These are phyloP conservation scores for Aplidium turbinatum DNA, from an alignment of 23 tunicate species.

Conservation along the genomic window DNA sequence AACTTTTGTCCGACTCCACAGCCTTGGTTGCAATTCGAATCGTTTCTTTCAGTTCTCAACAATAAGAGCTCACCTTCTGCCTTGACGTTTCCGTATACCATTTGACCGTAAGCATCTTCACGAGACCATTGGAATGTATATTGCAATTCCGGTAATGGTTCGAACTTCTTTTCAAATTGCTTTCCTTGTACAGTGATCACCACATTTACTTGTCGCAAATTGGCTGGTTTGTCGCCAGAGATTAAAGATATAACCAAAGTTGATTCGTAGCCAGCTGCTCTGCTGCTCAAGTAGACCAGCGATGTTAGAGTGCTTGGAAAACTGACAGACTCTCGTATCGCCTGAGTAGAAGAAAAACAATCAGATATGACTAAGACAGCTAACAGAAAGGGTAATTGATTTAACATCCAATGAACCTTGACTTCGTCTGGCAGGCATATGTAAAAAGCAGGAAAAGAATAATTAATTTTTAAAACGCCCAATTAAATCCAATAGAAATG, in stretches of 20 bases:
- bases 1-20: no score
- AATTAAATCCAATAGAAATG: no score
- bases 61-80: slow-evolving; percentile 61
- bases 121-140: slow-evolving; percentile 75
- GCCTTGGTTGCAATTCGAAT: no score
- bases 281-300: slow-evolving; percentile 81
- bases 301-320: slow-evolving; percentile 71
- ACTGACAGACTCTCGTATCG: slow-evolving; percentile 64
- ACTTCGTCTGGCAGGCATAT: no score
- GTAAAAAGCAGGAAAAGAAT: no score
- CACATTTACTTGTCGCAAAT: slow-evolving; percentile 43
- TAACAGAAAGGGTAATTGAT: no score
- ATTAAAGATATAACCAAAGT: slow-evolving; percentile 46
- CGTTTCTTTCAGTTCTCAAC: no score
- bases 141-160: slow-evolving; percentile 53
- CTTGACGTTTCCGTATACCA: slow-evolving; percentile 69
- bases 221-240: slow-evolving; percentile 48
- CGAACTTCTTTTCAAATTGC: slow-evolving; percentile 64
- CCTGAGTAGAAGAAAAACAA: slow-evolving; percentile 59
- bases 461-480: no score
- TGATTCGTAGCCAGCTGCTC: slow-evolving; percentile 65
- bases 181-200: slow-evolving; percentile 55
- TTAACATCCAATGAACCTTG: no score
- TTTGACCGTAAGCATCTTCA: slow-evolving; percentile 72
- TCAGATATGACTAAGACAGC: no score